These are phyloP conservation scores for Gambusia affinis DNA, from an alignment of 2,113 vertebrate genomes.

Conservation along the genomic window DNA sequence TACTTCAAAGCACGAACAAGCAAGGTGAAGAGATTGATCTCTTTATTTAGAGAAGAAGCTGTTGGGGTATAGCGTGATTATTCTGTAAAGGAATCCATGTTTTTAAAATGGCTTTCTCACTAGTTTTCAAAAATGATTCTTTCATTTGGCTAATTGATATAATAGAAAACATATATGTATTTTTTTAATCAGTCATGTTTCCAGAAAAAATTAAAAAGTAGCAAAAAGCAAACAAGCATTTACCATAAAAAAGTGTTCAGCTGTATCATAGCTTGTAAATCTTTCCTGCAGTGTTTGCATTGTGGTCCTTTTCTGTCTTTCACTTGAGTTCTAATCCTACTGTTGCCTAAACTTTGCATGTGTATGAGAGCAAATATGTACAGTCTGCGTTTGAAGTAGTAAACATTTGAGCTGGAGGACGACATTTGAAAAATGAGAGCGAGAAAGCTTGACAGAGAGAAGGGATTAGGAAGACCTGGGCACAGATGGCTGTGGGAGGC, in stretches of 20 bases:
- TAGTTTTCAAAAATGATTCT: background rate
- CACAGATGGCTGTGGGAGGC: slow-evolving; percentile 75
- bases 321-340: background rate
- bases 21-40: slow-evolving; percentile 7
- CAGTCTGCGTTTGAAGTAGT: slow-evolving; percentile 26
- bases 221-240: background rate
- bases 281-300: background rate
- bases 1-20: slow-evolving; percentile 52
- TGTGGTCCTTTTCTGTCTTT: background rate
- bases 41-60: background rate
- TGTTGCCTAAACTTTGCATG: background rate
- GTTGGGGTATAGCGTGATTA: background rate
- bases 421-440: slow-evolving; percentile 24
- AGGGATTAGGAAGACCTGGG: slow-evolving; percentile 67
- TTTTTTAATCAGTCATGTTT: too few species aligned
- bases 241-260: background rate
- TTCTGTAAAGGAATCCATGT: too few species aligned
- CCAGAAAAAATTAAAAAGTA: too few species aligned
- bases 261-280: background rate
- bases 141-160: background rate
- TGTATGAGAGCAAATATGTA: background rate
- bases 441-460: slow-evolving; percentile 45
- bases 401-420: slow-evolving; percentile 17
- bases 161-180: background rate
- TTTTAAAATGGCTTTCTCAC: background rate